Percentiles rank a stretch among this genome's conserved stretches.
These are phyloP conservation scores for Ictalurus furcatus DNA, from an alignment of 2,113 vertebrate species.

Conservation along the genomic window DNA sequence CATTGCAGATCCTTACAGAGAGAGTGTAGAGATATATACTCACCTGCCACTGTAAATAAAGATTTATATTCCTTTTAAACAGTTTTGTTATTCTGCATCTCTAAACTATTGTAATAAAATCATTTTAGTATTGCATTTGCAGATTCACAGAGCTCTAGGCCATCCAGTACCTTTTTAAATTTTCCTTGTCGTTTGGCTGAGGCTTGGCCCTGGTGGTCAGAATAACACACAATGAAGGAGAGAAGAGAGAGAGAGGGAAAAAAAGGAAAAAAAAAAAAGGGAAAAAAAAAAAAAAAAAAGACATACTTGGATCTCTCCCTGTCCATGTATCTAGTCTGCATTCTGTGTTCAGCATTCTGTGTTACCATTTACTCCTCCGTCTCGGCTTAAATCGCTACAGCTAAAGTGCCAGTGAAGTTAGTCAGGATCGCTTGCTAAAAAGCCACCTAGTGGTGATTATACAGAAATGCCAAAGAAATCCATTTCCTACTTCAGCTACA, in stretches of 20 bases:
- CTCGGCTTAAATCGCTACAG: not conserved
- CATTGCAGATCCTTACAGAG: not conserved
- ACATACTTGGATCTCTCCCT: conserved; percentile 76
- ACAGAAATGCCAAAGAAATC: not conserved
- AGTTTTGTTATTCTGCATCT: conserved; percentile 16
- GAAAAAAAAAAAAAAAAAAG: conserved; percentile 73
- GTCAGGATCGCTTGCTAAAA: conserved; percentile 6
- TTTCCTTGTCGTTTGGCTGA: conserved; percentile 99
- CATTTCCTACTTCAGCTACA: not conserved
- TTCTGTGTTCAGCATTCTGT: conserved; percentile 38
- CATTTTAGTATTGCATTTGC: conserved; percentile 51
- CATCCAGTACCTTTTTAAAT: conserved; percentile 99
- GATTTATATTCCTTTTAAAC: conserved; percentile 8
- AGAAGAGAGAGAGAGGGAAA: conserved; percentile 76
- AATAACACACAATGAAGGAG: conserved; percentile 93
- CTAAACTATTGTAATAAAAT: not conserved
- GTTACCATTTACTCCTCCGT: too few relatives aligned
- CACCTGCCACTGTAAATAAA: not conserved
- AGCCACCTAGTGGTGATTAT: not conserved
- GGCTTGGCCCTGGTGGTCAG: conserved; percentile 99
- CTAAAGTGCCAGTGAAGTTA: not conserved
- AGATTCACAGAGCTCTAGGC: conserved; percentile 75
- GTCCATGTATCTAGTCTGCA: conserved; percentile 59
- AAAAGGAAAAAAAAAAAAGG: conserved; percentile 50
- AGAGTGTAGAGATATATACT: not conserved